Percentiles rank a stretch among this genome's conserved stretches.
Evolutionary conservation across 1,140 invertebrate genomes (phyloP).

Genomic region (Micrasema longulum): DNA sequence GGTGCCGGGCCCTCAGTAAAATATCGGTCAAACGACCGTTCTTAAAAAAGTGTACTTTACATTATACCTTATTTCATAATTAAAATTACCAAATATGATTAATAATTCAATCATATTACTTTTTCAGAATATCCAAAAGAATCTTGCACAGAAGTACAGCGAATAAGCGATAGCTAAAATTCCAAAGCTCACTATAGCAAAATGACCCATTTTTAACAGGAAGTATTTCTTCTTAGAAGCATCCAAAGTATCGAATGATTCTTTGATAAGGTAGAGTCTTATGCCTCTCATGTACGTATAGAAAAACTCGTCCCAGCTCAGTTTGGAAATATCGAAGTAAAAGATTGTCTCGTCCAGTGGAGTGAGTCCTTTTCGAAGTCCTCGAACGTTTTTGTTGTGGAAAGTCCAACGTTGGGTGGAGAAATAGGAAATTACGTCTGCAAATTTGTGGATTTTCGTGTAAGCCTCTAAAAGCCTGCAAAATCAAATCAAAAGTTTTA

Average conservation of each 20-base stretch:
- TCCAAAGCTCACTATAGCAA: no score
- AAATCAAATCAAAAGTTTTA: no score
- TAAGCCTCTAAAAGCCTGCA: constrained; percentile 81
- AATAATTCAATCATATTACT: no score
- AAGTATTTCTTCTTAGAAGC: constrained; percentile 54
- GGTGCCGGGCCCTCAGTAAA: no score
- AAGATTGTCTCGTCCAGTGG: constrained; percentile 71
- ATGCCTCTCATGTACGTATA: constrained; percentile 70
- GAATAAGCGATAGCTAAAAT: no score
- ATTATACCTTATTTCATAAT: no score
- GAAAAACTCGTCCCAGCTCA: constrained; percentile 74
- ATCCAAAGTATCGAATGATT: constrained; percentile 67
- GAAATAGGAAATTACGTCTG: constrained; percentile 79
- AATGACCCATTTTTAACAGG: constrained; percentile 34
- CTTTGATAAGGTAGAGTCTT: constrained; percentile 72
- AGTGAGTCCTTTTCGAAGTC: constrained; percentile 61
- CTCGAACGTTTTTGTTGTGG: constrained; percentile 73
- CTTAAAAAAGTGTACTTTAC: no score
- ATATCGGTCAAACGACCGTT: no score
- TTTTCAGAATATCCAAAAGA: no score
- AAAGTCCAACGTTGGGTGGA: constrained; percentile 78
- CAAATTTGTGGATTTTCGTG: constrained; percentile 78
- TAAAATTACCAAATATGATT: no score
- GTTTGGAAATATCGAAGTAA: constrained; percentile 68
- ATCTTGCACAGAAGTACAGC: no score